Base-by-base conservation (phyloP, 2,888 invertebrate genomes). In the Nemotelus pantherinus region DNA sequence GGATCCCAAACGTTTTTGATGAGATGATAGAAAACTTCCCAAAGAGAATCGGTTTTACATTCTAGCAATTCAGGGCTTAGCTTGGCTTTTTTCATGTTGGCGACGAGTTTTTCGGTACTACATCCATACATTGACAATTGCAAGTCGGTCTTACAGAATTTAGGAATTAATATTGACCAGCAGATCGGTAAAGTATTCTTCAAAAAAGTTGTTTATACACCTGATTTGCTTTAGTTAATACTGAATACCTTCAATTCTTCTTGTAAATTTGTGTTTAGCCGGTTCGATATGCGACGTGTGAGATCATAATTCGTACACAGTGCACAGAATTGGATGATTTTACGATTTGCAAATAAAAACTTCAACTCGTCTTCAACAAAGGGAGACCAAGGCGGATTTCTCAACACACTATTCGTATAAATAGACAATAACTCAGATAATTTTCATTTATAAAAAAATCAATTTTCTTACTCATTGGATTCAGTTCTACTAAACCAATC, bases 11-110 rank as follows among this genome's bases (percentile, higher is more conserved):
- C 50, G 57, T 71, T 50, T 43, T 45, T 45, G 5, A 41, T n/a
- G n/a, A 72, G 4, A 65, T 64, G 3, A 47, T 77, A 77, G 25
- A 77, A 41, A 2, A 72, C 64, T 57, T 72, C 55, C 71, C 77
- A 71, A 57, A 55, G 39, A 55, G 47, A 53, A 25, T 65, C 41
- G 39, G 2, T 3, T 2, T 25, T 3, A 9, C 25, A 2, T 39
- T 45, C 6, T 3, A 45, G 43, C 10, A 57, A 44, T n/a, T 50
- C 57, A 43, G 50, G 9, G 48, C 55, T 45, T 9, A 53, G 3
- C 10, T 65, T 64, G 25, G 3, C 44, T 25, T n/a, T 25, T 2
- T 55, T 50, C 53, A 76, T 44, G n/a, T 55, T 76, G n/a, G 43
- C 1, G 25, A 76, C 53, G 10, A 76, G 65, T 65, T 53, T 9